Conservation (phyloP, 2,113 vertebrate species). For the Uria aalge region DNA sequence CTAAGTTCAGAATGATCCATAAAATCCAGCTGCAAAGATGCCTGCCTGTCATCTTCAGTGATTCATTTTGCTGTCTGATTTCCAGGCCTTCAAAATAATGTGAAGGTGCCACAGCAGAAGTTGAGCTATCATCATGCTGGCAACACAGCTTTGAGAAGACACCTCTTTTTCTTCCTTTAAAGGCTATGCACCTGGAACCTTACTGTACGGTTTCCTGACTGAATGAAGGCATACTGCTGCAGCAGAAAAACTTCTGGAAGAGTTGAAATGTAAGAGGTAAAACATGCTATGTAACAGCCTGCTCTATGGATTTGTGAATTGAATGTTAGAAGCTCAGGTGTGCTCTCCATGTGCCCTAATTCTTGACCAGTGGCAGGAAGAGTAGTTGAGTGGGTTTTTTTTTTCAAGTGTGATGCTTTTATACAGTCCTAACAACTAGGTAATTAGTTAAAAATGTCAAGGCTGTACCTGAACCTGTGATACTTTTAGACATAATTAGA, state of each 20-base stretch:
- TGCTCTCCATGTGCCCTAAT: accelerated
- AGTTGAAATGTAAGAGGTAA: neutral
- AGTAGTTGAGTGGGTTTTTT: neutral
- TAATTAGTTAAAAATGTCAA: neutral
- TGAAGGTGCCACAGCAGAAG: neutral
- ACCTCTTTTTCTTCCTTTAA: neutral
- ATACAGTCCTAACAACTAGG: neutral
- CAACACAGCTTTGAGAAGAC: neutral
- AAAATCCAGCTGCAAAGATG: neutral
- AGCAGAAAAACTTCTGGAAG: no score
- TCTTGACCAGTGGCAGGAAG: neutral
- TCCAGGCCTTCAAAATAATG: neutral
- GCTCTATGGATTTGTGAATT: neutral
- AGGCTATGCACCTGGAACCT: neutral
- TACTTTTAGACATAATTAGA: neutral
- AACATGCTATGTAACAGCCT: neutral
- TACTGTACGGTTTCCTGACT: neutral
- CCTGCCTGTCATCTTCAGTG: neutral
- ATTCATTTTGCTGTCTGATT: neutral
- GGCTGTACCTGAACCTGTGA: neutral
- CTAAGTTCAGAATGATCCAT: neutral
- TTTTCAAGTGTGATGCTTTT: neutral
- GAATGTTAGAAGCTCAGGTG: neutral
- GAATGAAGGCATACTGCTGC: neutral
- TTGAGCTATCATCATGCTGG: neutral